Percentiles rank a stretch among this genome's conserved stretches.
Conservation (phyloP, 2,888 invertebrate genomes). For the Phytoseiulus persimilis region DNA sequence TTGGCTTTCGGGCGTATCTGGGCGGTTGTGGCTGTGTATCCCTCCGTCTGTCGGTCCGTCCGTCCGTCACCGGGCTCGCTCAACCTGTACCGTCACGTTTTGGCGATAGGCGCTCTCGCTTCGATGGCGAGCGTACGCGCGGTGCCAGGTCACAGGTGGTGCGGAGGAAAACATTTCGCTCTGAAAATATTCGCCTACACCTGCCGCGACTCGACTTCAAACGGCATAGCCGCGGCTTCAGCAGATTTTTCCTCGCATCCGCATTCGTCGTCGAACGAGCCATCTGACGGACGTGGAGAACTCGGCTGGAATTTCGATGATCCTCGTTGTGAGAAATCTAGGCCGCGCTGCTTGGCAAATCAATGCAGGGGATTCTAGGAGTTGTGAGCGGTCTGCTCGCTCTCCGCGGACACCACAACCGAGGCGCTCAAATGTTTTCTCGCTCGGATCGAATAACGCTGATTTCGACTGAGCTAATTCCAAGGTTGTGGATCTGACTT, state of each 20-base stretch:
- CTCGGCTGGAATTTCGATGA: background rate
- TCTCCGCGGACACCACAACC: too few relatives aligned
- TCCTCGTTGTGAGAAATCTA: background rate
- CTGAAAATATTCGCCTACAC: background rate
- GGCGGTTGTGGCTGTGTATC: background rate
- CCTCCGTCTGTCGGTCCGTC: background rate
- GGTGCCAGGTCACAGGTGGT: background rate
- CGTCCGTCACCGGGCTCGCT: background rate
- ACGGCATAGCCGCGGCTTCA: background rate
- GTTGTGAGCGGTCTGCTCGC: too few relatives aligned
- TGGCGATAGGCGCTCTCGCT: background rate
- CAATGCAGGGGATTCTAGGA: too few relatives aligned
- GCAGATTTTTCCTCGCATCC: background rate
- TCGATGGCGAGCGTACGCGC: background rate
- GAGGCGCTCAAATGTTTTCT: too few relatives aligned
- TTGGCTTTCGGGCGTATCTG: background rate
- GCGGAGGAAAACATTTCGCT: background rate
- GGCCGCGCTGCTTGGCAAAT: too few relatives aligned
- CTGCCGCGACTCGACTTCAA: background rate
- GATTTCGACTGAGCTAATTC: too few relatives aligned
- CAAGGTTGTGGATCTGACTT: too few relatives aligned
- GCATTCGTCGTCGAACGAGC: background rate
- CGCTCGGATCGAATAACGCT: too few relatives aligned
- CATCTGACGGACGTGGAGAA: background rate
- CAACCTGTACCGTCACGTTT: conserved; percentile 5